These are phyloP conservation scores for Trichogramma evanescens DNA, from an alignment of 2,888 invertebrate genomes.

Conservation along the genomic window DNA sequence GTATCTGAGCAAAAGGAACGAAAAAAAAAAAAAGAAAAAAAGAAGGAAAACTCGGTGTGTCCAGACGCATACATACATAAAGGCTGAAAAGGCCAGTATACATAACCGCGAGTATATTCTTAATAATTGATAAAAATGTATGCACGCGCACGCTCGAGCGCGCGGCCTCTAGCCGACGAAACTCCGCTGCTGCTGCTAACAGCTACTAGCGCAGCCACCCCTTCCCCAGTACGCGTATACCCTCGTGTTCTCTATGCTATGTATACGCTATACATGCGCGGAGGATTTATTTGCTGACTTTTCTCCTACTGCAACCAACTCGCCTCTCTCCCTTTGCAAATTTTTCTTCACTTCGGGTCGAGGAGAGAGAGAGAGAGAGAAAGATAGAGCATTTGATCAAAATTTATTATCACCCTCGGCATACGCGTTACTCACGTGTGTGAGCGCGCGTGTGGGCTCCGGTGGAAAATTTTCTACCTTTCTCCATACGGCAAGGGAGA, in stretches of 20 bases:
- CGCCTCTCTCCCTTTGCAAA: constrained; percentile 29
- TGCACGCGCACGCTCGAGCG: constrained; percentile 30
- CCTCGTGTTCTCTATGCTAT: too few species aligned
- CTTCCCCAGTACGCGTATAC: too few species aligned
- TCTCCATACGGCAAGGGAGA: too few species aligned
- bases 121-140: constrained; percentile 49
- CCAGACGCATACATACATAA: constrained; percentile 10
- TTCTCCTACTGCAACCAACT: constrained; percentile 14
- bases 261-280: too few species aligned
- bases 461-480: not conserved
- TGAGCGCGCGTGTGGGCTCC: not conserved
- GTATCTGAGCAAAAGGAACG: constrained; percentile 13
- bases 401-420: constrained; percentile 37
- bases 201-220: too few species aligned
- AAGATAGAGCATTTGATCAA: constrained; percentile 34
- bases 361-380: too few species aligned
- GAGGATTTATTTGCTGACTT: too few species aligned
- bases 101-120: constrained; percentile 34
- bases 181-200: too few species aligned
- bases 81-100: not conserved
- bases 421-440: constrained; percentile 11
- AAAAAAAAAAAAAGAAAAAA: constrained; percentile 20
- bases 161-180: constrained; percentile 7
- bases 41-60: constrained; percentile 15
- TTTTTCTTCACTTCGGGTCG: constrained; percentile 43